These are phyloP conservation scores for Melanotaenia trifasciata DNA, from an alignment of 2,797 vertebrate genomes.

Conservation along the genomic window DNA sequence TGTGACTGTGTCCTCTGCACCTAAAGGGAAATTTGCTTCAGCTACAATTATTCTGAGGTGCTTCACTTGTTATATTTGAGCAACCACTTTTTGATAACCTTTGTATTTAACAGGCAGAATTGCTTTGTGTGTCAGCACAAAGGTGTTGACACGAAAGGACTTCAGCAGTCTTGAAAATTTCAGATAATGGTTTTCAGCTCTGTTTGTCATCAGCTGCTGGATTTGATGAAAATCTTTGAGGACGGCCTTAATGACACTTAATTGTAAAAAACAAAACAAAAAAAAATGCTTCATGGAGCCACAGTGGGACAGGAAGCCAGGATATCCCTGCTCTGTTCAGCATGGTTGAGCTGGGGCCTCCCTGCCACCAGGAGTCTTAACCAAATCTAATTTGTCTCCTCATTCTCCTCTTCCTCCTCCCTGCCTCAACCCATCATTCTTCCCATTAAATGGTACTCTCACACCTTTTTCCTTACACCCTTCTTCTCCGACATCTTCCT, in stretches of 20 bases:
- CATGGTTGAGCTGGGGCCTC: constrained; percentile 69
- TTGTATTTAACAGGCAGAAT: neutral
- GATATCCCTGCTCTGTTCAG: constrained; percentile 73
- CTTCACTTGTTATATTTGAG: neutral
- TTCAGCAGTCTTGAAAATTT: neutral
- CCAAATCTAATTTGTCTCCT: constrained; percentile 87
- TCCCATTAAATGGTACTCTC: constrained; percentile 51
- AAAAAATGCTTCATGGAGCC: constrained; percentile 68
- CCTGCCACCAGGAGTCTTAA: constrained; percentile 70
- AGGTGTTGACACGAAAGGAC: neutral
- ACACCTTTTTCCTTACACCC: constrained; percentile 44
- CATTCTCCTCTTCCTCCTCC: constrained; percentile 69
- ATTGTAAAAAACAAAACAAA: constrained; percentile 21
- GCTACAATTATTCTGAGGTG: neutral
- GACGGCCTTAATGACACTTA: neutral
- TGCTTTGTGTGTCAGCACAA: neutral
- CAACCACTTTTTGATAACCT: neutral
- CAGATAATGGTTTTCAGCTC: neutral
- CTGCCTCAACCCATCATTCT: constrained; percentile 60
- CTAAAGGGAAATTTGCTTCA: neutral
- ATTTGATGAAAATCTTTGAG: constrained; percentile 4
- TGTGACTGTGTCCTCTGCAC: neutral
- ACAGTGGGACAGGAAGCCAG: constrained; percentile 66
- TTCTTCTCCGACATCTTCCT: constrained; percentile 22
- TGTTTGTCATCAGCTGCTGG: constrained; percentile 3